phyloP scores from a whole-genome alignment of 2,797 vertebrate species.

The Streptopelia turtur region DNA sequence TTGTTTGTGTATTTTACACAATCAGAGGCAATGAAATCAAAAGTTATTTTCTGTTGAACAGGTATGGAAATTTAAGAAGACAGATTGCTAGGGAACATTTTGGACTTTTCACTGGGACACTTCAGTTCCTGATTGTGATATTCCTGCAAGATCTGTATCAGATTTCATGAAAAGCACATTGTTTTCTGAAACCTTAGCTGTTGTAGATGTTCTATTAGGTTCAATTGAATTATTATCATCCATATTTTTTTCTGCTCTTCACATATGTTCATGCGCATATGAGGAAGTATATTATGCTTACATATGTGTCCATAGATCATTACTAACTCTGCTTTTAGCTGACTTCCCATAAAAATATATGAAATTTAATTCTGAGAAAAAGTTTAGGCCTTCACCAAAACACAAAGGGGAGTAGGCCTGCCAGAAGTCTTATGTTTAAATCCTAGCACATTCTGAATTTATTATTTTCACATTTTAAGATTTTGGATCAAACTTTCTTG shows the following conservation, averaged over 20 bases:
- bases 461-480: not conserved
- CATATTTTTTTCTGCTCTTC: not conserved
- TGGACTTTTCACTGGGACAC: rapidly evolving
- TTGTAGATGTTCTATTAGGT: not conserved
- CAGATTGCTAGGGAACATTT: not conserved
- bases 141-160: not conserved
- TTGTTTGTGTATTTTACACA: not conserved
- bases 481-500: not conserved
- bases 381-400: not conserved
- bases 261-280: not conserved
- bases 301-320: not conserved
- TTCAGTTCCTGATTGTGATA: not conserved
- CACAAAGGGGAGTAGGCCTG: not conserved
- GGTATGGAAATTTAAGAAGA: not conserved
- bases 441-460: not conserved
- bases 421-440: not conserved
- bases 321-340: not conserved
- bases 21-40: not conserved
- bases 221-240: not conserved
- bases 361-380: not conserved
- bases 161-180: not conserved
- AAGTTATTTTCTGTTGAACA: not conserved
- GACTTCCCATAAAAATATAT: not conserved
- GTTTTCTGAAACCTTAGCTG: not conserved
- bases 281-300: not conserved